phyloP scores from a whole-genome alignment of 1,140 invertebrate species.

The Orchesella cincta region DNA sequence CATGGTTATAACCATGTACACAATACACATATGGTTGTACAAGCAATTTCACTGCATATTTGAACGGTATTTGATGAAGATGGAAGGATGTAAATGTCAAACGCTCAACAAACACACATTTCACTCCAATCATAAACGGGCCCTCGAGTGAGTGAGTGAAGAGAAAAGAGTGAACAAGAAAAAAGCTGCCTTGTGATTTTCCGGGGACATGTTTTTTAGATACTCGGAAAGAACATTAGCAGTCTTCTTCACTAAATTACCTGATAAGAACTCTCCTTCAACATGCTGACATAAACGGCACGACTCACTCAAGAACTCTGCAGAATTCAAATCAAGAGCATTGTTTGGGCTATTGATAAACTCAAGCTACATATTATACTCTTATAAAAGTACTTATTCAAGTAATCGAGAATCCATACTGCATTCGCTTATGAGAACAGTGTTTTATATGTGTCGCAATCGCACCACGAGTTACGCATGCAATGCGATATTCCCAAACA shows the following conservation, averaged over 20 bases:
- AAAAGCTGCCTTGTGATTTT: background rate
- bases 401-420: no score
- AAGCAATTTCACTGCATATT: background rate
- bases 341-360: background rate
- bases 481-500: no score
- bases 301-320: background rate
- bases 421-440: no score
- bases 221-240: background rate
- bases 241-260: background rate
- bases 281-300: background rate
- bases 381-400: background rate
- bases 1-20: no score
- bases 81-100: conserved; percentile 30
- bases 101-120: background rate
- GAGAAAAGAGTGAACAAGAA: background rate
- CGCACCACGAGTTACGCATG: no score
- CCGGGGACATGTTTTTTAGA: background rate
- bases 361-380: background rate
- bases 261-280: background rate
- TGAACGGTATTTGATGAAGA: conserved; percentile 29
- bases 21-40: no score
- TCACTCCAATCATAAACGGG: background rate
- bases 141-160: background rate
- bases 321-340: background rate
- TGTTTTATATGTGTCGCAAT: no score